Evolutionary conservation across 2,797 vertebrate genomes (phyloP).

Genomic region (Siniperca scherzeri): DNA sequence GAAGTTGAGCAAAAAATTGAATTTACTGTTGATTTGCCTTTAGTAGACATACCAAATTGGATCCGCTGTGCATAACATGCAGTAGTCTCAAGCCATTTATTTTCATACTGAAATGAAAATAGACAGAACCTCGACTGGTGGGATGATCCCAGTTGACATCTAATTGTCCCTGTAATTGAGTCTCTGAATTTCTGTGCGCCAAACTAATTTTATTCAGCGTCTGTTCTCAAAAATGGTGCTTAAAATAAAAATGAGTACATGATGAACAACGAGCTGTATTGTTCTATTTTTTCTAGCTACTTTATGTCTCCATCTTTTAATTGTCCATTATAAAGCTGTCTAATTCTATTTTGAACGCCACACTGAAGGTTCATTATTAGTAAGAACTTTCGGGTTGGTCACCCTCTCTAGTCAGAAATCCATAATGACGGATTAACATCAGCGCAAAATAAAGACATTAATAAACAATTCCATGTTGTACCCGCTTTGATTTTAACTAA

Average conservation of each 20-base stretch:
- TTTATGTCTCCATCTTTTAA: background rate
- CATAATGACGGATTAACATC: background rate
- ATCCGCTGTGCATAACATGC: conserved; percentile 42
- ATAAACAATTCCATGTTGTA: background rate
- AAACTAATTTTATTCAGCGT: conserved; percentile 4
- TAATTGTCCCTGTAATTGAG: conserved; percentile 39
- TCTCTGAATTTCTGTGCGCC: conserved; percentile 15
- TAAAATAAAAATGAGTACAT: conserved; percentile 19
- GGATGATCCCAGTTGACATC: conserved; percentile 43
- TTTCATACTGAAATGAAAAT: conserved; percentile 46
- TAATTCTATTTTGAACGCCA: background rate
- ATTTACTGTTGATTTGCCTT: conserved; percentile 60
- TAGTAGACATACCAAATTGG: conserved; percentile 41
- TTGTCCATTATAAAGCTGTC: background rate
- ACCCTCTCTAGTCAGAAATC: background rate
- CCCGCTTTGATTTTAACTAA: background rate
- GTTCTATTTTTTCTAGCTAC: background rate
- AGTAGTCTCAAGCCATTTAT: conserved; percentile 25
- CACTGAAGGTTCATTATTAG: background rate
- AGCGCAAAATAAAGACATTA: background rate
- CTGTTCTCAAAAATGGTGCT: background rate
- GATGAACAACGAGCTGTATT: background rate
- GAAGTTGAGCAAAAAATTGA: conserved; percentile 57
- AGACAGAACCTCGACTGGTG: conserved; percentile 12
- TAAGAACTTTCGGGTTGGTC: background rate